Evolutionary conservation across 2,888 invertebrate species (phyloP).

Genomic region (Sesamia inferens): DNA sequence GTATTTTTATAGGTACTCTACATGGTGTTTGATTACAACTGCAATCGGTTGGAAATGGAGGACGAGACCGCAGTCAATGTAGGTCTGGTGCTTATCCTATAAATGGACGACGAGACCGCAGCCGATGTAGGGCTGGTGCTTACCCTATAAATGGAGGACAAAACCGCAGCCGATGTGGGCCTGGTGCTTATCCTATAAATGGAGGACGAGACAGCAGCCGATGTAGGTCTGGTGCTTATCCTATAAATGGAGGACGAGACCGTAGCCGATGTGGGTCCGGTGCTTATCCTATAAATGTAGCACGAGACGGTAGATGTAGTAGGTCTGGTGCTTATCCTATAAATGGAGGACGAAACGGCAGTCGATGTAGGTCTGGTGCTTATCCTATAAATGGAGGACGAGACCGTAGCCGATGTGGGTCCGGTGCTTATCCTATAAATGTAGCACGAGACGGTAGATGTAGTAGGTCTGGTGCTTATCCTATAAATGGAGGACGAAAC

Average conservation of each 20-base stretch:
- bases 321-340: neutral
- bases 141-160: neutral
- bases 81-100: neutral
- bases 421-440: neutral
- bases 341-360: neutral
- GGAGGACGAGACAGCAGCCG: neutral
- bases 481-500: neutral
- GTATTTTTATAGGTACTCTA: constrained; percentile 78
- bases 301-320: neutral
- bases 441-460: neutral
- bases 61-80: neutral
- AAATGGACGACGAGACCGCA: neutral
- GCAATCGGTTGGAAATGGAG: neutral
- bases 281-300: neutral
- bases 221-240: neutral
- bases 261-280: neutral
- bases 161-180: neutral
- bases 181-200: neutral
- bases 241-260: neutral
- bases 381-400: neutral
- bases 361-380: neutral
- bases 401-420: neutral
- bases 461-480: neutral
- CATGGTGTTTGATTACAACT: constrained; percentile 40
- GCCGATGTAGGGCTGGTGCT: neutral